A percentile compares a stretch with the other conserved stretches of the same genome.
phyloP scores from a whole-genome alignment of 2,113 vertebrate genomes.

The Salvelinus fontinalis region DNA sequence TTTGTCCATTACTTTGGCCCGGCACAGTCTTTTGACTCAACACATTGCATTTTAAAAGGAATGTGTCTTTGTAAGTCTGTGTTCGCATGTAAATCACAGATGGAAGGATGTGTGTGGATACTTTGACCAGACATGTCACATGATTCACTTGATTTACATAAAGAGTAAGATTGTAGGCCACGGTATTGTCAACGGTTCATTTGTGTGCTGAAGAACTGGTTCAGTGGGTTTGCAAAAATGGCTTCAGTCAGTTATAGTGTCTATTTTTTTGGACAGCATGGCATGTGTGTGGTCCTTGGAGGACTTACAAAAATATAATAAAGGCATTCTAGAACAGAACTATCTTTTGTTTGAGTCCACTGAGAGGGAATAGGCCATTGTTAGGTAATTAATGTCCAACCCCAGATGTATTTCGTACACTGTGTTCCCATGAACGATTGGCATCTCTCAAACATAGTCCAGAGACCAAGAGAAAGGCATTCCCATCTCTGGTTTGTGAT shows the following conservation, averaged over 20 bases:
- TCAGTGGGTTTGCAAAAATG: neutral
- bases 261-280: neutral
- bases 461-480: slow-evolving; percentile 1
- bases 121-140: neutral
- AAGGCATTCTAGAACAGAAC: neutral
- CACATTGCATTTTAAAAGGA: neutral
- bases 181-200: neutral
- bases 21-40: neutral
- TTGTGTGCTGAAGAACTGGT: slow-evolving; percentile 1
- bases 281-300: neutral
- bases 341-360: neutral
- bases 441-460: neutral
- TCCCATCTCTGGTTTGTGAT: neutral
- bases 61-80: neutral
- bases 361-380: neutral
- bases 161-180: neutral
- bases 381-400: neutral
- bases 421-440: neutral
- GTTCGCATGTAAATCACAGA: neutral
- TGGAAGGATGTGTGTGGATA: neutral
- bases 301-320: neutral
- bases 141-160: slow-evolving; percentile 11
- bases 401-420: neutral
- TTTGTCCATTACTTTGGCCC: slow-evolving; percentile 19
- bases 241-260: neutral